These are phyloP conservation scores for Chiroxiphia lanceolata DNA, from an alignment of 2,797 vertebrate genomes.

Conservation along the genomic window DNA sequence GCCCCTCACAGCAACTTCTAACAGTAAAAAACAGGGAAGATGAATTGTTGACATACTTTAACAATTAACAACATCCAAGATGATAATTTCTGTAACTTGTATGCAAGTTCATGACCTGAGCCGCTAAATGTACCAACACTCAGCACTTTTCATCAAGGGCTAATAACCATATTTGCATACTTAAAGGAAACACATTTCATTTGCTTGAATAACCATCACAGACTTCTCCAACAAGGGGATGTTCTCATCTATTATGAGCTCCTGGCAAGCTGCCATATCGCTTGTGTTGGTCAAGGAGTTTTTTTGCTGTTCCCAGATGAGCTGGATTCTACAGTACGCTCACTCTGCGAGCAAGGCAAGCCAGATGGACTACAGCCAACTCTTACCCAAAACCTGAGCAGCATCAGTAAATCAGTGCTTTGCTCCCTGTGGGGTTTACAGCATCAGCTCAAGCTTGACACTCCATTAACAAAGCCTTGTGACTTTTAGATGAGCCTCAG, in stretches of 20 bases:
- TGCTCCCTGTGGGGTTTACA: neutral
- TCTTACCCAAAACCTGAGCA: conserved; percentile 23
- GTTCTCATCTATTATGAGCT: conserved; percentile 33
- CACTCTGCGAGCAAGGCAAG: neutral
- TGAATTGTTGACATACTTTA: neutral
- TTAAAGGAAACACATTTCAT: conserved; percentile 11
- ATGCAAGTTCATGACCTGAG: neutral
- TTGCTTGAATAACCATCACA: conserved; percentile 17
- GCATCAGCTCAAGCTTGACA: conserved; percentile 8
- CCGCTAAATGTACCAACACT: neutral
- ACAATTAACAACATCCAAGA: neutral
- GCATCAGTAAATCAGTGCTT: conserved; percentile 26
- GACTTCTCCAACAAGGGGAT: neutral
- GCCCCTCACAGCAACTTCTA: neutral
- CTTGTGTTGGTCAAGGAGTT: conserved; percentile 34
- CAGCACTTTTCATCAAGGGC: conserved; percentile 15
- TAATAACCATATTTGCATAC: conserved; percentile 43
- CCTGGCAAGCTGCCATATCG: conserved; percentile 22
- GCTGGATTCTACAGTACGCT: neutral
- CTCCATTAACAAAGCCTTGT: neutral
- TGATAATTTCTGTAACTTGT: neutral
- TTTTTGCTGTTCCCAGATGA: conserved; percentile 48
- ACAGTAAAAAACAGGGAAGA: neutral
- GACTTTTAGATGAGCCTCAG: neutral
- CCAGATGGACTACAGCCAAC: conserved; percentile 39